Percentiles rank a stretch among this genome's conserved stretches.
phyloP scores from a whole-genome alignment of 2,113 vertebrate genomes.

The Cyanoliseus patagonus region DNA sequence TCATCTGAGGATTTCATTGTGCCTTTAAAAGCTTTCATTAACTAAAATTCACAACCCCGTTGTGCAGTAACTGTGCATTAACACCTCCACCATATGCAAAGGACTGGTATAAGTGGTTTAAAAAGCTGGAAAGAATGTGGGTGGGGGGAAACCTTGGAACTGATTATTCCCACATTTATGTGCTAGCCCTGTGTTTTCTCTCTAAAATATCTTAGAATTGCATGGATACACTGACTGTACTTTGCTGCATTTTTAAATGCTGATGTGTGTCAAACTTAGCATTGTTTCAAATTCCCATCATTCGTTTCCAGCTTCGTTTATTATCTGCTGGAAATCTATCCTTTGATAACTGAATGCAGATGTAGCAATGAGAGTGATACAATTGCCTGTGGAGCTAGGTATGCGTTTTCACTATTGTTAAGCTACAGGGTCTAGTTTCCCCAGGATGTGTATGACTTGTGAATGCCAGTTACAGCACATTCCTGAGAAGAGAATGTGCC shows the following conservation, averaged over 20 bases:
- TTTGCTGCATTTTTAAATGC: constrained; percentile 16
- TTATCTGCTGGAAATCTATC: constrained; percentile 6
- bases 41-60: constrained; percentile 54
- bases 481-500: constrained; percentile 35
- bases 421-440: constrained; percentile 43
- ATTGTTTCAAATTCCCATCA: constrained; percentile 23
- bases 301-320: constrained; percentile 16
- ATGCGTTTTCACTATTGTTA: constrained; percentile 44
- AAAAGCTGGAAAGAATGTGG: constrained; percentile 23
- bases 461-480: constrained; percentile 33
- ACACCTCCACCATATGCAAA: constrained; percentile 49
- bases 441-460: neutral
- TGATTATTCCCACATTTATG: neutral
- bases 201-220: neutral
- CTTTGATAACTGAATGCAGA: constrained; percentile 40
- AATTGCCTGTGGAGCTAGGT: constrained; percentile 44
- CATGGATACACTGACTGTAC: neutral
- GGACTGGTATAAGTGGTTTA: constrained; percentile 30
- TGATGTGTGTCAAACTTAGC: neutral
- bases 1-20: constrained; percentile 38
- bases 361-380: neutral
- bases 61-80: constrained; percentile 48
- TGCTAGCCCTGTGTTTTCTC: neutral
- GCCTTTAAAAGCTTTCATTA: constrained; percentile 63
- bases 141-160: neutral